Conservation (phyloP, 2,888 invertebrate species). For the Monoplex corrugatus region DNA sequence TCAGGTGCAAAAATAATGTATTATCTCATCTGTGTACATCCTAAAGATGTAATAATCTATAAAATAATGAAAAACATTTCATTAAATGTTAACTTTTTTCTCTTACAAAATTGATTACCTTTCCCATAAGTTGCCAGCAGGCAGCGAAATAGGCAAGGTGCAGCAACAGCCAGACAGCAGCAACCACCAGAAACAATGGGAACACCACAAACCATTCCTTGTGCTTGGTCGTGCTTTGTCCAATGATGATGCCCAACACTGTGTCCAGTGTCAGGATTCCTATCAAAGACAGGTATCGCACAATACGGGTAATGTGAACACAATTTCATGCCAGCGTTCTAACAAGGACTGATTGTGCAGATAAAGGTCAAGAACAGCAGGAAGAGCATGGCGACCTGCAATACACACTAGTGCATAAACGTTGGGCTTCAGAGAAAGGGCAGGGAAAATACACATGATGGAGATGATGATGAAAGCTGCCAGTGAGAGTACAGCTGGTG, state of each 20-base stretch:
- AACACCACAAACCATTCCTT: slow-evolving; percentile 82
- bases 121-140: slow-evolving; percentile 77
- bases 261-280: slow-evolving; percentile 69
- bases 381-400: slow-evolving; percentile 71
- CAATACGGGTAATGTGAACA: slow-evolving; percentile 68
- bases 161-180: slow-evolving; percentile 77
- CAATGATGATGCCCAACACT: slow-evolving; percentile 67
- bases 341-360: slow-evolving; percentile 74
- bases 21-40: neutral
- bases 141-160: slow-evolving; percentile 77
- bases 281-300: slow-evolving; percentile 68
- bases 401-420: slow-evolving; percentile 77
- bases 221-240: slow-evolving; percentile 73
- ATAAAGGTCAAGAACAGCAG: slow-evolving; percentile 77
- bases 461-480: slow-evolving; percentile 66
- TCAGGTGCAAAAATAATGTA: neutral
- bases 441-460: slow-evolving; percentile 68
- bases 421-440: slow-evolving; percentile 68
- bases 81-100: neutral
- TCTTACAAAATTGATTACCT: no score
- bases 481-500: slow-evolving; percentile 70
- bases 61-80: no score
- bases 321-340: slow-evolving; percentile 77
- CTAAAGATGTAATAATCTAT: no score
- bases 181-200: slow-evolving; percentile 76